Conservation (phyloP, 2,113 vertebrate species). For the Oncorhynchus masou region DNA sequence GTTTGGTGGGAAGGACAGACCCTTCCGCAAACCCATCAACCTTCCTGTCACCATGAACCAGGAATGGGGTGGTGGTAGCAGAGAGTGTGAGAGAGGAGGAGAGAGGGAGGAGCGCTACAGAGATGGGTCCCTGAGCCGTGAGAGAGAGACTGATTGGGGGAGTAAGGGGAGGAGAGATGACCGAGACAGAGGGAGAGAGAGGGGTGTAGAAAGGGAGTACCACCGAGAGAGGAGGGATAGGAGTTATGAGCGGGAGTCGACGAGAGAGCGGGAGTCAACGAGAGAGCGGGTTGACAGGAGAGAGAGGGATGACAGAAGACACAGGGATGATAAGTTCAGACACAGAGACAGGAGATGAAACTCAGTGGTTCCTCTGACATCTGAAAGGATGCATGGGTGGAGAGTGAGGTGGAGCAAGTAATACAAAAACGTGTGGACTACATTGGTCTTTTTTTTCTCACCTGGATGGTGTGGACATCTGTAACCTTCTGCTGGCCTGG, state of each 20-base stretch:
- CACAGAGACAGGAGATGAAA: constrained; percentile 67
- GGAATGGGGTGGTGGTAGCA: constrained; percentile 66
- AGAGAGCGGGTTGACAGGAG: constrained; percentile 18
- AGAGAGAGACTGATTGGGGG: constrained; percentile 54
- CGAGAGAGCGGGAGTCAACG: constrained; percentile 48
- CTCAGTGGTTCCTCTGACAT: neutral
- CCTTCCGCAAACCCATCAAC: constrained; percentile 92
- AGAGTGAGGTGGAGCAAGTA: no score
- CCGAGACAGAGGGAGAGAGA: constrained; percentile 70
- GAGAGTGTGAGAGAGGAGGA: constrained; percentile 73
- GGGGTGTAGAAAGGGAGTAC: constrained; percentile 46
- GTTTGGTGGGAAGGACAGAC: constrained; percentile 92
- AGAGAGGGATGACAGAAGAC: constrained; percentile 48
- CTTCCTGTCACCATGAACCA: constrained; percentile 72
- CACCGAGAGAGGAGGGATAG: constrained; percentile 58
- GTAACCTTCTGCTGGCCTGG: no score
- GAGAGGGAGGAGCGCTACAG: constrained; percentile 74
- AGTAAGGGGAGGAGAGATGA: constrained; percentile 67
- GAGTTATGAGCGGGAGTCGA: constrained; percentile 27
- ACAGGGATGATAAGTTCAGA: constrained; percentile 65
- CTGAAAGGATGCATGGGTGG: neutral
- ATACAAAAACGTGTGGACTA: no score
- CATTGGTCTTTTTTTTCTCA: no score
- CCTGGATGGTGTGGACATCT: constrained; percentile 9
- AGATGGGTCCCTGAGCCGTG: constrained; percentile 69